Base-by-base conservation (phyloP, 1,140 invertebrate species). In the Drosophila truncata region DNA sequence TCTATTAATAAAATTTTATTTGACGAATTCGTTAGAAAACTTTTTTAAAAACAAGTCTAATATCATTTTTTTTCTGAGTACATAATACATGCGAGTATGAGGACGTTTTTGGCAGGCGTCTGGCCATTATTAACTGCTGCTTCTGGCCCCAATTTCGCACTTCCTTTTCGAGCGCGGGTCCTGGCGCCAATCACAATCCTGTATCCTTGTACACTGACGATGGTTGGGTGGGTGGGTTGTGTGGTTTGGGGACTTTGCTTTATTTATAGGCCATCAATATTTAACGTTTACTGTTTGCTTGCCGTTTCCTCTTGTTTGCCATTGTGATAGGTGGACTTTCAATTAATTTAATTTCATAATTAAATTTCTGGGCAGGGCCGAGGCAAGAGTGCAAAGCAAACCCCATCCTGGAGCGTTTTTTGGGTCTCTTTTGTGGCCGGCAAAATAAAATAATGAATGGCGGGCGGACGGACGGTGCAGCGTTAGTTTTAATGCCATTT, bases 311-410 rank as follows among this genome's bases (percentile, higher is more conserved):
- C 18, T 58, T 70, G 63, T 65, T 62, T 64, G 47, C 58, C 27
- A 47, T 50, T 79, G 41, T 66, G 60, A 52, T 66, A 47, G 20
- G 70, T 52, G 50, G 41, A 71, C 77, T 80, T 77, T 84, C 79
- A 78, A 86, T 85, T 62, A 78, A 80, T 70, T 85, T 78, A 85
- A 86, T 85, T 78, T 74, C 82, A 78, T 86, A 85, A 85, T 81
- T 85, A 50, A 77, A 82, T 77, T 77, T 66, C 25, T 29, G 18
- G 16, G 27, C 50, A 25, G 46, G 47, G 9, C 10, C 9, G 5
- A 54, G 78, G 47, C 25, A 54, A 14, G 25, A 66, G 63, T 35
- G 57, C 78, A 80, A 73, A 70, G 57, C 73, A 64, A 78, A 65
- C 20, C 50, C n/a, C n/a, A 14, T 2, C 31, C 52, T 3, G 52